Conservation (phyloP, 2,888 invertebrate species). For the Abrostola triplasia region DNA sequence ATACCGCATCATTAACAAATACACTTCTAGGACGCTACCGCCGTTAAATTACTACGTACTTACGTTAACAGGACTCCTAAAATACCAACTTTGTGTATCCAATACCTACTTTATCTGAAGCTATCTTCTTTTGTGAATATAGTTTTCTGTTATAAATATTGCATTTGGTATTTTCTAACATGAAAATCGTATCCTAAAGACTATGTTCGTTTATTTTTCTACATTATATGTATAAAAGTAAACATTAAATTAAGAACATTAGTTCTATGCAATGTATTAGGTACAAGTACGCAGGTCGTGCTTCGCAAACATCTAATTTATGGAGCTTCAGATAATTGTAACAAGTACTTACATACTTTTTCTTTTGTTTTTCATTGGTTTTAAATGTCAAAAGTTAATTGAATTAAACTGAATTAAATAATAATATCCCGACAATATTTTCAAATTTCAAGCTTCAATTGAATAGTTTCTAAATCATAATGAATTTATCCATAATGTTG, state of each 20-base stretch:
- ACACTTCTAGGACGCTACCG: too few relatives aligned
- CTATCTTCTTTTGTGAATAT: slow-evolving; percentile 30
- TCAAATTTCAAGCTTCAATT: slow-evolving; percentile 60
- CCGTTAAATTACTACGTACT: too few relatives aligned
- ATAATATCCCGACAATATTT: slow-evolving; percentile 56
- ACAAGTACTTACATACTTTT: slow-evolving; percentile 43
- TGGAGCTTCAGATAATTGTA: slow-evolving; percentile 43
- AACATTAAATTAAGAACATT: slow-evolving; percentile 64
- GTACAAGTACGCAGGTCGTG: slow-evolving; percentile 78
- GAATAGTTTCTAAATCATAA: slow-evolving; percentile 72
- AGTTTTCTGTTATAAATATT: slow-evolving; percentile 56
- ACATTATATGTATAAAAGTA: slow-evolving; percentile 68
- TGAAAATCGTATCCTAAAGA: slow-evolving; percentile 33
- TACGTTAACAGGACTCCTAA: too few relatives aligned
- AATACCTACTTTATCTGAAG: slow-evolving; percentile 29
- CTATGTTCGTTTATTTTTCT: slow-evolving; percentile 67
- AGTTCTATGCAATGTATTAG: slow-evolving; percentile 27
- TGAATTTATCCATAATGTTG: slow-evolving; percentile 77
- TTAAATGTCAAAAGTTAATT: slow-evolving; percentile 59
- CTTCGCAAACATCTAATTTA: slow-evolving; percentile 54
- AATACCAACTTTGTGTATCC: neutral
- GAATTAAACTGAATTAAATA: slow-evolving; percentile 62
- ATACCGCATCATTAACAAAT: too few relatives aligned
- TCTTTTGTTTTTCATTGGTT: slow-evolving; percentile 80
- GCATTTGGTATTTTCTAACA: slow-evolving; percentile 42